Evolutionary conservation across 2,797 vertebrate species (phyloP).

Genomic region (Sebastes cheni): DNA sequence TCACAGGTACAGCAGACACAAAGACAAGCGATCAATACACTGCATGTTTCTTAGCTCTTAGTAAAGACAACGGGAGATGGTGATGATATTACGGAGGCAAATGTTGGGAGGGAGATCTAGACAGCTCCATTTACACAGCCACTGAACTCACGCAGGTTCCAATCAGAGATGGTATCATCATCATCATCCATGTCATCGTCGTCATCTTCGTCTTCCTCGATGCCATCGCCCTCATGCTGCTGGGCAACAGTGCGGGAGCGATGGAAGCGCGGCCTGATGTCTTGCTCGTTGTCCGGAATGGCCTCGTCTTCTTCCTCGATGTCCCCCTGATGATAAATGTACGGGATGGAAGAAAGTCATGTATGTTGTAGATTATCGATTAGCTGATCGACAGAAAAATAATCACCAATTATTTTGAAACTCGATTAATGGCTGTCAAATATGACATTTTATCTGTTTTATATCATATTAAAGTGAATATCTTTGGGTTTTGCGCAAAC

Average conservation of each 20-base stretch:
- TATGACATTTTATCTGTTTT: too few species aligned
- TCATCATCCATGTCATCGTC: constrained; percentile 95
- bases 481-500: too few species aligned
- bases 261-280: constrained; percentile 95
- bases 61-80: not conserved
- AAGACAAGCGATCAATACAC: constrained; percentile 10
- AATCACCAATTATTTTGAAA: too few species aligned
- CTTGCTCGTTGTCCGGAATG: constrained; percentile 95
- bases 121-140: not conserved
- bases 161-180: constrained; percentile 96
- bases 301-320: constrained; percentile 97
- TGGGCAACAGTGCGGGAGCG: constrained; percentile 94
- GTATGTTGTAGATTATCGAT: too few species aligned
- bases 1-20: constrained; percentile 23
- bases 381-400: too few species aligned
- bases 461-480: too few species aligned
- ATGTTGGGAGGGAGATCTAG: not conserved
- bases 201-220: constrained; percentile 90
- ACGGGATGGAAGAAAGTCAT: not conserved
- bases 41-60: not conserved
- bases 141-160: constrained; percentile 91
- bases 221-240: constrained; percentile 92
- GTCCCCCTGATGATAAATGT: constrained; percentile 84
- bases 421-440: too few species aligned
- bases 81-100: not conserved